Base-by-base conservation (phyloP, 2,888 invertebrate genomes). In the Cremastinae sp. region DNA sequence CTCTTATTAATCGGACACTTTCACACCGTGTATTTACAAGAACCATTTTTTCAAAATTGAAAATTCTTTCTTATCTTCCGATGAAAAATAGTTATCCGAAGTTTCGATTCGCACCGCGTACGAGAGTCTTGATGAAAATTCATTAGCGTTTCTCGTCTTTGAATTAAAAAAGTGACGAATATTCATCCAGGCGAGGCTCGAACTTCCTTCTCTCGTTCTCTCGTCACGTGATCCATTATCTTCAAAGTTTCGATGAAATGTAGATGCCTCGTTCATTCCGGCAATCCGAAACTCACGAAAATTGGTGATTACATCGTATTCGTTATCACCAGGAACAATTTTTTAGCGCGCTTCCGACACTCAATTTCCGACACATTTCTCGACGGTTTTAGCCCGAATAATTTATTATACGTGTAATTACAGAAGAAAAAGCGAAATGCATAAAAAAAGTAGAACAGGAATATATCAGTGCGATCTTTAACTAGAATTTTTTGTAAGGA, bases 161-260 rank as follows among this genome's bases (percentile, higher is more conserved):
- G 22, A 3, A 28, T 5, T 3, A 16, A 45, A 37, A 45, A 70
- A 43, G 22, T 20, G 14, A 45, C 45, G 70, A 61, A 14, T 10
- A 43, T 45, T 70, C 70, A 70, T 61, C 70, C 70, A 12, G 70
- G 70, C 35, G 70, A 70, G 51, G 59, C 70, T 53, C 70, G 61
- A 53, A 61, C 70, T 53, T 61, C 53, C 35, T 43, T 41, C 37
- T 35, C 61, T 41, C 61, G 53, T 61, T 61, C 70, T 61, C 35
- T 53, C 61, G 43, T 66, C 35, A 28, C 74, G 61, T 37, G 51
- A 73, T 49, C 79, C 80, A 79, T 80, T 75, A 77, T 80, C 68
- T 69, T 73, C 39, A 39, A 49, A 70, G 9, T 12, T 45, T 58
- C 65, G 47, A 68, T 69, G 18, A 18, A 71, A 53, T 77, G 66